Evolutionary conservation across 2,113 vertebrate genomes (phyloP).

Genomic region (Oreochromis tanganicae): DNA sequence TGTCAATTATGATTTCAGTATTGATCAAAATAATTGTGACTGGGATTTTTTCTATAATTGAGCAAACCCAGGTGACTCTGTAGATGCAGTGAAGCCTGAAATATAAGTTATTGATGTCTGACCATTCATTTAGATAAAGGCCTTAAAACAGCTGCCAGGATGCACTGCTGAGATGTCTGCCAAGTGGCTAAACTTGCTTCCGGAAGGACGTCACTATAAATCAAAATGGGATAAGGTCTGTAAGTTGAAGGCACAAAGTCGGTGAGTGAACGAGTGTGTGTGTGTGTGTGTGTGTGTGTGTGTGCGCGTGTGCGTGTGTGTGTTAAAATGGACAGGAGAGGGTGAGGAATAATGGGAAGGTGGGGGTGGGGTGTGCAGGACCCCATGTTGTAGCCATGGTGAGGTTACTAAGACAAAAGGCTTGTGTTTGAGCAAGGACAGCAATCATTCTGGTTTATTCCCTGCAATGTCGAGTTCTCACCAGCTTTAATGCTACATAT

Average conservation of each 20-base stretch:
- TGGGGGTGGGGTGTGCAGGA: background rate
- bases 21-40: background rate
- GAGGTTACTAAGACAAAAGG: constrained; percentile 27
- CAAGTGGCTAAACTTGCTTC: background rate
- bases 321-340: background rate
- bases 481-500: background rate
- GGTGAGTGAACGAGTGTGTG: background rate
- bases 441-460: background rate
- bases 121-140: background rate
- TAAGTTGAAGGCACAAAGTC: background rate
- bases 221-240: background rate
- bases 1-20: background rate
- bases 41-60: background rate
- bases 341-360: background rate
- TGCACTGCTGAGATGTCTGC: background rate
- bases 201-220: background rate
- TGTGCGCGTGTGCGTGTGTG: background rate
- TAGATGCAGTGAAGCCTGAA: background rate
- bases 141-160: background rate
- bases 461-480: background rate
- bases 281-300: background rate
- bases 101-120: background rate
- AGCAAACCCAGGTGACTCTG: background rate
- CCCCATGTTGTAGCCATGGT: constrained; percentile 23
- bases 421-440: background rate